phyloP scores from a whole-genome alignment of 2,797 vertebrate species.

The Melanotaenia pygmaea region DNA sequence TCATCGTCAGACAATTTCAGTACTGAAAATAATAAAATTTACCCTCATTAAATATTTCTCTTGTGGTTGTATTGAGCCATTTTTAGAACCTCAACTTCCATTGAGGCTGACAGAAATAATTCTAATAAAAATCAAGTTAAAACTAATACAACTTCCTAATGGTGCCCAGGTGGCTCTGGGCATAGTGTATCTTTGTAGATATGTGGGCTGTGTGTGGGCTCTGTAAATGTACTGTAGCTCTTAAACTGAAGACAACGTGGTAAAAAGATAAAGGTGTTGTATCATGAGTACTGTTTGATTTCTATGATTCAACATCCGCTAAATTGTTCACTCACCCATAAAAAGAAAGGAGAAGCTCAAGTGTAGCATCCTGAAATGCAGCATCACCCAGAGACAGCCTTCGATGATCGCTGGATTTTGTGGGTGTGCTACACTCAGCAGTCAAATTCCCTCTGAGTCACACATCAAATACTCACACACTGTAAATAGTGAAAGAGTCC shows the following conservation, averaged over 20 bases:
- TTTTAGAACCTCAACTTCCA: conserved; percentile 9
- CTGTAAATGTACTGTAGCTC: conserved; percentile 10
- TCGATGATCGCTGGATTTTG: conserved; percentile 43
- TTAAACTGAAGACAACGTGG: conserved; percentile 27
- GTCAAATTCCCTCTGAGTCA: conserved; percentile 68
- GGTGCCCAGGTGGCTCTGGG: conserved; percentile 13
- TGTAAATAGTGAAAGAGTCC: conserved; percentile 45
- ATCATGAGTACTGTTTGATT: conserved; percentile 14
- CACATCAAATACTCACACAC: conserved; percentile 54
- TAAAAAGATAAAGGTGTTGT: conserved; percentile 14
- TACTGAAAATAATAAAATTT: neutral
- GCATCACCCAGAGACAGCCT: conserved; percentile 46
- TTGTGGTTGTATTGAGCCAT: neutral
- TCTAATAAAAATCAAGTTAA: conserved; percentile 11
- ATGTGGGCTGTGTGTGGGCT: conserved; percentile 43
- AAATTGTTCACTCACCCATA: conserved; percentile 28
- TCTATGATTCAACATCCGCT: conserved; percentile 31
- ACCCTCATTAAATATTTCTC: neutral
- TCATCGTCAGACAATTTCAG: neutral
- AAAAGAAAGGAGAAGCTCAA: conserved; percentile 15
- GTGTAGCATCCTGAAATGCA: conserved; percentile 25
- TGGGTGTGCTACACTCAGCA: conserved; percentile 60
- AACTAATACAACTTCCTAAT: neutral
- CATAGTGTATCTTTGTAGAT: conserved; percentile 10
- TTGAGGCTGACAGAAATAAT: conserved; percentile 1